Evolutionary conservation across 1,140 invertebrate genomes (phyloP).

Genomic region (Diorhabda carinulata): DNA sequence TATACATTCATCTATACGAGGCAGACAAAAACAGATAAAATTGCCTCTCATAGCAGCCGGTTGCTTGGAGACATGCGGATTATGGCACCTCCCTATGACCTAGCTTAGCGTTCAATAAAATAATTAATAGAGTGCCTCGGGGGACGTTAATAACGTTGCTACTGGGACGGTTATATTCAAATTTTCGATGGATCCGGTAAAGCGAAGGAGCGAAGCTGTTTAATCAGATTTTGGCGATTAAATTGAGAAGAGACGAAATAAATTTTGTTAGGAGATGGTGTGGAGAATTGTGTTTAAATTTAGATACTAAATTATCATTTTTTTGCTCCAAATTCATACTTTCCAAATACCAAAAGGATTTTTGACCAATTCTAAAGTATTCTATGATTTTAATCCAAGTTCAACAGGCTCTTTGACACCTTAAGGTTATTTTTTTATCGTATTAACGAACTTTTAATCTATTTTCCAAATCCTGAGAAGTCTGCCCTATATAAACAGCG

Average conservation of each 20-base stretch:
- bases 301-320: background rate
- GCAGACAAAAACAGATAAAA: constrained; percentile 39
- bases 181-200: constrained; percentile 28
- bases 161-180: constrained; percentile 39
- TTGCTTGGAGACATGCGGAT: constrained; percentile 36
- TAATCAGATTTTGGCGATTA: constrained; percentile 2
- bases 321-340: too few relatives aligned
- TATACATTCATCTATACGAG: constrained; percentile 8
- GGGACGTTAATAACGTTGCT: constrained; percentile 27
- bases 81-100: constrained; percentile 33
- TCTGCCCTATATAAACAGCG: too few relatives aligned
- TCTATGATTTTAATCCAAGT: too few relatives aligned
- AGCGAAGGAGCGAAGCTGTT: background rate
- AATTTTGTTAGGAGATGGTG: background rate
- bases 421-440: too few relatives aligned
- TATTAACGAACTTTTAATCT: too few relatives aligned
- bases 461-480: too few relatives aligned
- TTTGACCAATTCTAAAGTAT: too few relatives aligned
- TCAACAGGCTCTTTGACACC: too few relatives aligned
- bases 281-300: constrained; percentile 2
- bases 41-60: constrained; percentile 36
- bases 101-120: constrained; percentile 41
- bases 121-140: constrained; percentile 43
- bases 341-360: too few relatives aligned
- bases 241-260: constrained; percentile 2